A percentile compares a stretch with the other conserved stretches of the same genome.
Evolutionary conservation across 2,113 vertebrate species (phyloP).

Genomic region (Vidua macroura): DNA sequence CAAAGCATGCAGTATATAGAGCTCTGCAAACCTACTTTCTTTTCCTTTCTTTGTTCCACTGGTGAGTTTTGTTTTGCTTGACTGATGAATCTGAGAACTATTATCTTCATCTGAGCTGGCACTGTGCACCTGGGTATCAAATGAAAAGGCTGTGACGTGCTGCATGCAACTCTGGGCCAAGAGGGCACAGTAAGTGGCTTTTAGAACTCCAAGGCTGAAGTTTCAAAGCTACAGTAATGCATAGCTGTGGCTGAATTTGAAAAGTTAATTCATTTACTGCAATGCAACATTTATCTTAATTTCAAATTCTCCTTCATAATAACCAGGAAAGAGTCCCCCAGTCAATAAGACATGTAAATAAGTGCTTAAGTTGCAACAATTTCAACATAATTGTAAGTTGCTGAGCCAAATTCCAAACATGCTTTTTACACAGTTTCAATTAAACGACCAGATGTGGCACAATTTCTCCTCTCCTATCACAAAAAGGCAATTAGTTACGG

Average conservation of each 20-base stretch:
- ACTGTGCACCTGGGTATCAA: slow-evolving; percentile 23
- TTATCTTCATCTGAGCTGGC: slow-evolving; percentile 56
- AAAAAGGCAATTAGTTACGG: not conserved
- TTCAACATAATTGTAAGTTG: not conserved
- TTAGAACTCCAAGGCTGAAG: not conserved
- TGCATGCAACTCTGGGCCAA: not conserved
- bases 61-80: slow-evolving; percentile 34
- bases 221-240: not conserved
- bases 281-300: not conserved
- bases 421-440: not conserved
- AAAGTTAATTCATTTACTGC: not conserved
- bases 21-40: slow-evolving; percentile 64
- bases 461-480: not conserved
- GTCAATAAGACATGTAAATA: not conserved
- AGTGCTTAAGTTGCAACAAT: not conserved
- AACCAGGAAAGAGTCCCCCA: not conserved
- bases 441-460: not conserved
- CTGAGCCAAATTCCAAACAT: not conserved
- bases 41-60: slow-evolving; percentile 34
- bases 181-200: not conserved
- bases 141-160: slow-evolving; percentile 10
- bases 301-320: not conserved
- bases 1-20: not conserved
- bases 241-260: not conserved
- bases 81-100: slow-evolving; percentile 16